phyloP scores from a whole-genome alignment of 2,113 vertebrate genomes.

The Ctenomys sociabilis region DNA sequence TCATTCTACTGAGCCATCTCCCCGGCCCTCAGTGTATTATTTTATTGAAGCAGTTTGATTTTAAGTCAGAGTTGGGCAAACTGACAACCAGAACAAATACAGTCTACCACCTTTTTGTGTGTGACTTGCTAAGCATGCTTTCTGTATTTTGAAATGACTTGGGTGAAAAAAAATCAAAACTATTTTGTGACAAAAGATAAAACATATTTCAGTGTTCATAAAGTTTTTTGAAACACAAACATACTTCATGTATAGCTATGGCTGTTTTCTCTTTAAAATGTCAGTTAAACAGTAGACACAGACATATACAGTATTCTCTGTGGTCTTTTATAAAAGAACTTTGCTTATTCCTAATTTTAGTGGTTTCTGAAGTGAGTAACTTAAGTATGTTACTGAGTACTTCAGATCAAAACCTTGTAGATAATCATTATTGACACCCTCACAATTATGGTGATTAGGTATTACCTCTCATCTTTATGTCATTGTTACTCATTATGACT shows the following conservation, averaged over 20 bases:
- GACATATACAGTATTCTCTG: not conserved
- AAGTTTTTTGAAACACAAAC: not conserved
- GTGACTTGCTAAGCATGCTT: not conserved
- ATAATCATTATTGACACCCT: not conserved
- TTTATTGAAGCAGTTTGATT: not conserved
- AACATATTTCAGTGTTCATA: not conserved
- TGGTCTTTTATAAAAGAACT: not conserved
- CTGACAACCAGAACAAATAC: not conserved
- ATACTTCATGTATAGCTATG: not conserved
- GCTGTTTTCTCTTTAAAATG: not conserved
- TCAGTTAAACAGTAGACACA: not conserved
- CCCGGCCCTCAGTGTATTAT: no score
- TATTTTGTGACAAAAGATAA: constrained; percentile 9
- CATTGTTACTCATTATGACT: not conserved
- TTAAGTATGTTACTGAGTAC: not conserved
- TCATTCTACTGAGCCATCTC: no score
- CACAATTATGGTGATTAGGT: not conserved
- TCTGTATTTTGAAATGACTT: not conserved
- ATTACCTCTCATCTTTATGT: not conserved
- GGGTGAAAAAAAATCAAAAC: not conserved
- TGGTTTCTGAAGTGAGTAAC: not conserved
- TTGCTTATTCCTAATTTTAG: not conserved
- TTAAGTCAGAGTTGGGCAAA: not conserved
- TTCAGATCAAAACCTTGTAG: not conserved
- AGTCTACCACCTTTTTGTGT: not conserved